These are phyloP conservation scores for Typhlichthys eigenmanni DNA, from an alignment of 2,797 vertebrate genomes.

Conservation along the genomic window DNA sequence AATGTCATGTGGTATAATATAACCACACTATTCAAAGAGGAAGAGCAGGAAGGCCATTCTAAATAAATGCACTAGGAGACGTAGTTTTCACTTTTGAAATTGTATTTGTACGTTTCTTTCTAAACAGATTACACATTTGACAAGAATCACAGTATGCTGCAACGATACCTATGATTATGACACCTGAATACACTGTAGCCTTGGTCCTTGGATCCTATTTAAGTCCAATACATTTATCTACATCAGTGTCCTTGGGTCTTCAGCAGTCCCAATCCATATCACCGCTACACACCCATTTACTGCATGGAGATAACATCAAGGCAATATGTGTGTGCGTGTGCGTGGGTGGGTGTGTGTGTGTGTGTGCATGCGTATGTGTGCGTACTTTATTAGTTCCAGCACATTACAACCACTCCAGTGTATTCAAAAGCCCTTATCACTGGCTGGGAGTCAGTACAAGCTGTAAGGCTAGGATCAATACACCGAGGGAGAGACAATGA, in stretches of 20 bases:
- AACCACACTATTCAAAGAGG: too few species aligned
- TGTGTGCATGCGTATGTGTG: conserved; percentile 5
- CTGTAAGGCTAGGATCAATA: conserved; percentile 37
- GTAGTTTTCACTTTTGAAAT: too few species aligned
- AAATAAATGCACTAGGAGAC: too few species aligned
- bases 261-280: conserved; percentile 38
- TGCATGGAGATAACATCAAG: conserved; percentile 20
- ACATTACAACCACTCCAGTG: conserved; percentile 42
- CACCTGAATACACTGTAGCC: conserved; percentile 22
- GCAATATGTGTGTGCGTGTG: conserved; percentile 3
- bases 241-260: conserved; percentile 36
- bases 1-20: too few species aligned
- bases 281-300: conserved; percentile 27
- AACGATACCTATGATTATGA: not conserved
- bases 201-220: conserved; percentile 9
- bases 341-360: not conserved
- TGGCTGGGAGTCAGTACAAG: conserved; percentile 38
- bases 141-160: too few species aligned
- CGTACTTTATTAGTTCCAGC: conserved; percentile 37
- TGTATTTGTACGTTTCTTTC: too few species aligned
- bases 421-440: conserved; percentile 46
- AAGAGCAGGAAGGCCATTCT: too few species aligned
- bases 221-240: conserved; percentile 21
- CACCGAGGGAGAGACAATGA: conserved; percentile 21
- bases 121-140: too few species aligned